Evolutionary conservation across 2,797 vertebrate species (phyloP).

Genomic region (Diplodus sargus): DNA sequence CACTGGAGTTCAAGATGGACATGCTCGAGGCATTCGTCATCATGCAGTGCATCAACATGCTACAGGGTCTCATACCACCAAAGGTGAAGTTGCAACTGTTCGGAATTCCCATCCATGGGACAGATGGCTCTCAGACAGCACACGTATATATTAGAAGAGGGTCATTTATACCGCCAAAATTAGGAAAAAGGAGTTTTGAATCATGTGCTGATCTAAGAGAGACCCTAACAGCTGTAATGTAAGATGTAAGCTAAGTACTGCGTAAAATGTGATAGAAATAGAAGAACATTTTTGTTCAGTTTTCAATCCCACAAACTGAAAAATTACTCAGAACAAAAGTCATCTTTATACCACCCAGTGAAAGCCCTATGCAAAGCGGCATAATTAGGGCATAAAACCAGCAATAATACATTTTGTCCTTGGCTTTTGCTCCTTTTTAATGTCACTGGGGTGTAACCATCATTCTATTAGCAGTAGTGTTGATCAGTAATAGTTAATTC

Average conservation of each 20-base stretch:
- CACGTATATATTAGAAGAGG: constrained; percentile 2
- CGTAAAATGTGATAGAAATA: background rate
- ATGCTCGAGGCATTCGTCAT: constrained; percentile 94
- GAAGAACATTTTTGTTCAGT: background rate
- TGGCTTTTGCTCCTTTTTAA: background rate
- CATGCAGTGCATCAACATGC: constrained; percentile 93
- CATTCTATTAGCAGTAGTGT: background rate
- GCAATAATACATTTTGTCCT: background rate
- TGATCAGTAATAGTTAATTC: background rate
- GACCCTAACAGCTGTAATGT: background rate
- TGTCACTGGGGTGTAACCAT: background rate
- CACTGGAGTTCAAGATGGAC: constrained; percentile 91
- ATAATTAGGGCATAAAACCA: background rate
- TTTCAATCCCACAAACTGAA: background rate
- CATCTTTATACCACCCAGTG: background rate
- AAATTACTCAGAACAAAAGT: background rate
- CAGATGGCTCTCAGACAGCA: background rate
- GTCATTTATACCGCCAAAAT: background rate
- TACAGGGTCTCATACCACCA: constrained; percentile 92
- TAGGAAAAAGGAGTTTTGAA: background rate
- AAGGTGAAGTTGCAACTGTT: constrained; percentile 82
- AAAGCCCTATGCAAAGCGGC: background rate
- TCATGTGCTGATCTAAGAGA: constrained; percentile 7
- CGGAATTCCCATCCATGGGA: background rate
- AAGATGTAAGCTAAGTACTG: background rate